Evolutionary conservation across 2,888 invertebrate species (phyloP).

Genomic region (Drosophila neutralis): DNA sequence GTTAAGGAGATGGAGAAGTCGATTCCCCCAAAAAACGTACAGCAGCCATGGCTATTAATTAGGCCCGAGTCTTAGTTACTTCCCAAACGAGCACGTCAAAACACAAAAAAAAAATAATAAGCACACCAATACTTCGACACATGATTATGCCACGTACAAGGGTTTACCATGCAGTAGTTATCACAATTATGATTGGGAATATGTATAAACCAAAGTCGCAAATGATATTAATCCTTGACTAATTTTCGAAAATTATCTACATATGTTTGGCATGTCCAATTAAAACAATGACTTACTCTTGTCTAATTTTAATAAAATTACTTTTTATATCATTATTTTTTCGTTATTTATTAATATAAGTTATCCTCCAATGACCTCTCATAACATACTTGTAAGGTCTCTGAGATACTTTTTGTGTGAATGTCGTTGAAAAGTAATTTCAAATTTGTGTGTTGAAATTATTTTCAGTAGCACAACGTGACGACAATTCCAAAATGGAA

Average conservation of each 20-base stretch:
- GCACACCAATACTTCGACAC: slow-evolving; percentile 4
- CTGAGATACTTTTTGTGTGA: not conserved
- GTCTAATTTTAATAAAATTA: not conserved
- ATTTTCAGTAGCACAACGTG: not conserved
- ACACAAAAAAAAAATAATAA: slow-evolving; percentile 8
- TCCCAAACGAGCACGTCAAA: slow-evolving; percentile 22
- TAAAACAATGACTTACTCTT: not conserved
- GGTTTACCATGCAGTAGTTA: slow-evolving; percentile 18
- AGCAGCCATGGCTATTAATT: slow-evolving; percentile 34
- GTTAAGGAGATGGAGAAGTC: slow-evolving; percentile 14
- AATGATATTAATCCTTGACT: slow-evolving; percentile 1
- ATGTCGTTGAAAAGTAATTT: not conserved
- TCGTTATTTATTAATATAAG: not conserved
- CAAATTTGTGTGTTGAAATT: not conserved
- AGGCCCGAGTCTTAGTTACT: slow-evolving; percentile 39
- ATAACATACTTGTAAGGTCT: not conserved
- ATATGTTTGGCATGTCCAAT: not conserved
- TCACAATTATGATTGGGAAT: slow-evolving; percentile 7
- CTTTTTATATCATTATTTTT: not conserved
- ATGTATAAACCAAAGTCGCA: slow-evolving; percentile 9
- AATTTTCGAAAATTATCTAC: not conserved
- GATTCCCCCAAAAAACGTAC: not conserved
- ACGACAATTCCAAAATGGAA: not conserved
- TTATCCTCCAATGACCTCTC: not conserved
- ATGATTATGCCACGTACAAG: slow-evolving; percentile 27